Percentiles rank a stretch among this genome's conserved stretches.
phyloP scores from a whole-genome alignment of 2,113 vertebrate species.

The Saimiri boliviensis region DNA sequence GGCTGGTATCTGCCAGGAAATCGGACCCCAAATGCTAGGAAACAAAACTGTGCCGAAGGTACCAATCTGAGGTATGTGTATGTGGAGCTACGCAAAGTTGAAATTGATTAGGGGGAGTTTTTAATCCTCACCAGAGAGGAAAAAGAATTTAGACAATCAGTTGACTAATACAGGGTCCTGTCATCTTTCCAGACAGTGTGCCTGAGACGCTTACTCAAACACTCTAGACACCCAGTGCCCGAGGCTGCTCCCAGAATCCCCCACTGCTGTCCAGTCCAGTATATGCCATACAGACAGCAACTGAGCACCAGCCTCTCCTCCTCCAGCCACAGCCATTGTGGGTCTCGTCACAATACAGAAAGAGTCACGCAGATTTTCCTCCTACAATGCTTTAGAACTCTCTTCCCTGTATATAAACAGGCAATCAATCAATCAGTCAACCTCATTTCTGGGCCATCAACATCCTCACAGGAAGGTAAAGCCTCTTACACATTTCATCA shows the following conservation, averaged over 20 bases:
- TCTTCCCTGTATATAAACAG: slow-evolving; percentile 7
- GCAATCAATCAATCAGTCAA: slow-evolving; percentile 32
- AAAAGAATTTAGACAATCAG: slow-evolving; percentile 66
- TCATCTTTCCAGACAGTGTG: slow-evolving; percentile 52
- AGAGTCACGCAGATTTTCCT: not conserved
- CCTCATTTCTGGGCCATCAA: not conserved
- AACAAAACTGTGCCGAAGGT: slow-evolving; percentile 48
- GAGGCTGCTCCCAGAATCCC: slow-evolving; percentile 56
- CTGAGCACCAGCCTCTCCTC: not conserved
- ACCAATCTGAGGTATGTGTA: not conserved
- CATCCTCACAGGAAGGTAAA: slow-evolving; percentile 29
- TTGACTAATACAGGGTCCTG: slow-evolving; percentile 47
- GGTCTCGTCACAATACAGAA: not conserved
- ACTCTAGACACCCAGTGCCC: slow-evolving; percentile 44
- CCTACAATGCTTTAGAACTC: not conserved
- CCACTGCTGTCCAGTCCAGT: slow-evolving; percentile 34
- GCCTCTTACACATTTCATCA: not conserved
- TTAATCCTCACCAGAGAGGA: slow-evolving; percentile 6
- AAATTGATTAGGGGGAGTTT: slow-evolving; percentile 16
- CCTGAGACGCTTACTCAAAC: slow-evolving; percentile 61
- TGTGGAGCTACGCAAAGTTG: slow-evolving; percentile 8
- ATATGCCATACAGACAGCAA: slow-evolving; percentile 61
- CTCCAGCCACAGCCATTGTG: not conserved
- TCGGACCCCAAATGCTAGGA: slow-evolving; percentile 30
- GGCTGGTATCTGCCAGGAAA: slow-evolving; percentile 49